Evolutionary conservation across 2,888 invertebrate genomes (phyloP).

Genomic region (Microplitis deprimator): DNA sequence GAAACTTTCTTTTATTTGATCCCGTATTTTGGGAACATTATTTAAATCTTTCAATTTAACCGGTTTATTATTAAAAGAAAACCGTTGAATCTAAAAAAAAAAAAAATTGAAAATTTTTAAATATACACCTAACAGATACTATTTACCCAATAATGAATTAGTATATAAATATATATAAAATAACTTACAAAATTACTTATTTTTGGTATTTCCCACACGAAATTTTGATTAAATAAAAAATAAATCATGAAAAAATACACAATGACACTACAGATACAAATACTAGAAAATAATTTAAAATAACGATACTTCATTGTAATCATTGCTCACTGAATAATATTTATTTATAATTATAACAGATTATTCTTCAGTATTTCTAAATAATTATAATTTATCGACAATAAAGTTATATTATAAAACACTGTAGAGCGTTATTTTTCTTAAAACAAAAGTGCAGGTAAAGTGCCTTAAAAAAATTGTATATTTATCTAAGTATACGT

Average conservation of each 20-base stretch:
- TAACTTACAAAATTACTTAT: conserved; percentile 74
- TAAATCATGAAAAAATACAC: conserved; percentile 78
- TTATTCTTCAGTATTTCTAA: too few relatives aligned
- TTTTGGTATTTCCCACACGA: conserved; percentile 75
- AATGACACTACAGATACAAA: conserved; percentile 76
- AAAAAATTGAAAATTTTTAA: conserved; percentile 24
- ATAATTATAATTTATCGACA: too few relatives aligned
- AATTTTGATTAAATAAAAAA: conserved; percentile 77
- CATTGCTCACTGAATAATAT: not conserved
- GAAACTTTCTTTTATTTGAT: conserved; percentile 74
- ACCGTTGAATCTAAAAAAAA: conserved; percentile 78
- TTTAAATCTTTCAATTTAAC: conserved; percentile 78
- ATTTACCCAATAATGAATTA: not conserved
- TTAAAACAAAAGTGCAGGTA: too few relatives aligned
- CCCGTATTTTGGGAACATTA: conserved; percentile 79
- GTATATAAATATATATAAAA: conserved; percentile 15
- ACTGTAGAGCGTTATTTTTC: too few relatives aligned
- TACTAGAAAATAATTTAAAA: conserved; percentile 70
- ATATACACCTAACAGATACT: not conserved
- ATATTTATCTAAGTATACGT: too few relatives aligned
- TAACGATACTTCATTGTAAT: conserved; percentile 59
- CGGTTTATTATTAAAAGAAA: conserved; percentile 79
- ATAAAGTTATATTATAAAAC: too few relatives aligned
- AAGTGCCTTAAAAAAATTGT: too few relatives aligned
- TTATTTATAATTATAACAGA: too few relatives aligned